phyloP scores from a whole-genome alignment of 2,797 vertebrate genomes.

The Margarornis squamiger region DNA sequence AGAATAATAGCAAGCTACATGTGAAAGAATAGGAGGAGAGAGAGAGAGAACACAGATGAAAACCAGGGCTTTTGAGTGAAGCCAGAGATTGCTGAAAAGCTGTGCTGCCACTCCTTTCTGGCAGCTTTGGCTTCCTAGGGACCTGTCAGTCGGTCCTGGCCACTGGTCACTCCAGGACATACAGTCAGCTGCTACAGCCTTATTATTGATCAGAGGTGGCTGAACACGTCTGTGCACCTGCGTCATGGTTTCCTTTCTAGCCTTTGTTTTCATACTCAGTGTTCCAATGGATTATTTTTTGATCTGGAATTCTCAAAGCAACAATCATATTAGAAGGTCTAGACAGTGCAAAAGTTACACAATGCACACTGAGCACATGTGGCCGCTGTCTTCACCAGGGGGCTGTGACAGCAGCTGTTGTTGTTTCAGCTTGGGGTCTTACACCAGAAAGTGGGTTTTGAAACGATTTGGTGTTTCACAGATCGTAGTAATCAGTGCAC shows the following conservation, averaged over 20 bases:
- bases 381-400: neutral
- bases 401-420: neutral
- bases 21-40: neutral
- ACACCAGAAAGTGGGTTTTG: neutral
- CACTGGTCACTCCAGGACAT: neutral
- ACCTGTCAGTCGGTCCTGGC: neutral
- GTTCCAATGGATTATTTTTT: neutral
- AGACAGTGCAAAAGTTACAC: neutral
- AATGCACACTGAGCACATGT: rapidly evolving
- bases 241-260: neutral
- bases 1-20: neutral
- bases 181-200: neutral
- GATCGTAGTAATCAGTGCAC: neutral
- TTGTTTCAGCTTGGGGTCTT: neutral
- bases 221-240: neutral
- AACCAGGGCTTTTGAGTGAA: neutral
- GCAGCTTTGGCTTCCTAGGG: neutral
- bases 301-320: constrained; percentile 3
- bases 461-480: neutral
- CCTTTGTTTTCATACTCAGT: neutral
- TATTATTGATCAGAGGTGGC: neutral
- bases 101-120: neutral
- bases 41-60: neutral
- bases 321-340: neutral
- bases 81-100: neutral